Percentiles rank a stretch among this genome's conserved stretches.
These are phyloP conservation scores for Panorpa germanica DNA, from an alignment of 2,888 invertebrate genomes.

Conservation along the genomic window DNA sequence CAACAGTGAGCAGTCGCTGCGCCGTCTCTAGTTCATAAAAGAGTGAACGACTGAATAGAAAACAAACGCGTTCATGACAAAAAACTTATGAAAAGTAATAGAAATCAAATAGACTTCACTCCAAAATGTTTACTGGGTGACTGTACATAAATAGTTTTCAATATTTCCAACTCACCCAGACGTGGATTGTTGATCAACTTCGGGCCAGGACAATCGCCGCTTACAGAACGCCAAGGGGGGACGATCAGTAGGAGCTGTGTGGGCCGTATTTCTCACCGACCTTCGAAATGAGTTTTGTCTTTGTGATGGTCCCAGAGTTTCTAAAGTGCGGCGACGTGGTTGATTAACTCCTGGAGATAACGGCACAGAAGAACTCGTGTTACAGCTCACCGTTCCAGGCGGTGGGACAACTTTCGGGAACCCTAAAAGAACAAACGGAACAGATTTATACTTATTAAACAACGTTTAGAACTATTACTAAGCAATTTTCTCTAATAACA, in stretches of 20 bases:
- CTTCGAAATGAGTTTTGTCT: slow-evolving; percentile 38
- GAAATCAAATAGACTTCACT: too few relatives aligned
- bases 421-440: slow-evolving; percentile 27
- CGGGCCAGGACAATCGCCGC: slow-evolving; percentile 65
- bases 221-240: slow-evolving; percentile 59
- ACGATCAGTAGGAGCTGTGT: slow-evolving; percentile 37
- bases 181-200: slow-evolving; percentile 64
- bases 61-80: too few relatives aligned
- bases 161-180: slow-evolving; percentile 51
- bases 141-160: too few relatives aligned
- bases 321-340: slow-evolving; percentile 37
- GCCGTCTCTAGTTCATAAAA: too few relatives aligned
- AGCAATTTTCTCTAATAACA: too few relatives aligned
- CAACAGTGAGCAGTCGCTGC: too few relatives aligned
- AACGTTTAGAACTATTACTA: too few relatives aligned
- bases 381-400: slow-evolving; percentile 37
- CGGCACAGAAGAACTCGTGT: slow-evolving; percentile 10
- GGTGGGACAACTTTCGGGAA: slow-evolving; percentile 56
- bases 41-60: too few relatives aligned
- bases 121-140: too few relatives aligned
- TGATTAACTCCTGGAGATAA: slow-evolving; percentile 21
- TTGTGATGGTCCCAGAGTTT: slow-evolving; percentile 34
- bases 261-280: slow-evolving; percentile 26
- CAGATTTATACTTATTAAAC: too few relatives aligned
- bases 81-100: too few relatives aligned